Evolutionary conservation across 2,888 invertebrate genomes (phyloP).

Genomic region (Ceraclea dissimilis): DNA sequence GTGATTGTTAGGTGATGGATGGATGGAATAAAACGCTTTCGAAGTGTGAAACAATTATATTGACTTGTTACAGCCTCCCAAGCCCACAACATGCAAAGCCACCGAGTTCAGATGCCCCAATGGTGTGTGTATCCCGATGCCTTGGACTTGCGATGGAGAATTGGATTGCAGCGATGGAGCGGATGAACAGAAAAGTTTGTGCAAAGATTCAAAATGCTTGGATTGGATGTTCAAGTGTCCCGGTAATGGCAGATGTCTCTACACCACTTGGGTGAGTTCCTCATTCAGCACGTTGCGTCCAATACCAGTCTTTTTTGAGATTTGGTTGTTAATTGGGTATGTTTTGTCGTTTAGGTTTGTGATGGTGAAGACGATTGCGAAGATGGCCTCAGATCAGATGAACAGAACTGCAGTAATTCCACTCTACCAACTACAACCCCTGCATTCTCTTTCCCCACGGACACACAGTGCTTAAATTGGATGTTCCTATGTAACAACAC

Average conservation of each 20-base stretch:
- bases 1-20: too few species aligned
- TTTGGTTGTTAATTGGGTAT: too few species aligned
- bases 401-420: conserved; percentile 54
- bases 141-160: conserved; percentile 76
- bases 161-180: conserved; percentile 67
- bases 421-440: conserved; percentile 31
- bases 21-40: too few species aligned
- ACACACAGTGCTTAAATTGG: conserved; percentile 59
- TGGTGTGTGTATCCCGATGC: conserved; percentile 61
- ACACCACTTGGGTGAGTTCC: conserved; percentile 44
- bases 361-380: conserved; percentile 66
- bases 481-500: conserved; percentile 68
- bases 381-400: conserved; percentile 60
- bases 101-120: conserved; percentile 54
- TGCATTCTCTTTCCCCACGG: conserved; percentile 30
- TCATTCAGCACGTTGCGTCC: background rate
- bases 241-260: conserved; percentile 48
- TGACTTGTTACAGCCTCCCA: background rate
- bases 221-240: conserved; percentile 65
- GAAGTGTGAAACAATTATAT: too few species aligned
- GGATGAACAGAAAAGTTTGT: conserved; percentile 60
- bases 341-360: conserved; percentile 41
- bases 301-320: too few species aligned
- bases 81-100: conserved; percentile 28
- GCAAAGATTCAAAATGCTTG: conserved; percentile 60